Evolutionary conservation across 2,888 invertebrate species (phyloP).

Genomic region (Spicauda simplicius): DNA sequence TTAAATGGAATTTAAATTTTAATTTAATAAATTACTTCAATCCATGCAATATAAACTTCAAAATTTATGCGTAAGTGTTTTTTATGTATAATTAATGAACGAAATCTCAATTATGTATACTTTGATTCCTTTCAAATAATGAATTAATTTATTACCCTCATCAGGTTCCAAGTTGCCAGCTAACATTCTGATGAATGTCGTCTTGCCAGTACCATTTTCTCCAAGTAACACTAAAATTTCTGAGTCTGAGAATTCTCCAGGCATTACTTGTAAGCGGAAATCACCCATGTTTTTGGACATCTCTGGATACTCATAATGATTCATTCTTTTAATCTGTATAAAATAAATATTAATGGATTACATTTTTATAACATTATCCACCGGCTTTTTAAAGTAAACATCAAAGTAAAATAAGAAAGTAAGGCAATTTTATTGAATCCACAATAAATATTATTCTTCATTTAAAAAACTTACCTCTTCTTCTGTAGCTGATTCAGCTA

Average conservation of each 20-base stretch:
- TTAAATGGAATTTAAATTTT: too few relatives aligned
- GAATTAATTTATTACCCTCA: constrained; percentile 74
- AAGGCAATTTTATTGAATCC: too few relatives aligned
- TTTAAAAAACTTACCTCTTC: constrained; percentile 88
- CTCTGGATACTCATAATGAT: constrained; percentile 97
- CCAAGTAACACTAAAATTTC: constrained; percentile 98
- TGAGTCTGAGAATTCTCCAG: constrained; percentile 99
- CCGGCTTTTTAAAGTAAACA: too few relatives aligned
- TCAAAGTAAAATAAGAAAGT: too few relatives aligned
- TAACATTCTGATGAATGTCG: constrained; percentile 99
- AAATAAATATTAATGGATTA: constrained; percentile 23
- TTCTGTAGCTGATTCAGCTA: constrained; percentile 98
- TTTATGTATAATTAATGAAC: too few relatives aligned
- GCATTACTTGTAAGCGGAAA: constrained; percentile 91
- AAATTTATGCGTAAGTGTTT: too few relatives aligned
- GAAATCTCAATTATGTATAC: too few relatives aligned
- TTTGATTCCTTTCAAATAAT: too few relatives aligned
- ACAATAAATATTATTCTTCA: background rate
- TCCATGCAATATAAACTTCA: too few relatives aligned
- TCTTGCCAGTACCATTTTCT: constrained; percentile 99
- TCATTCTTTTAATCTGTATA: constrained; percentile 93
- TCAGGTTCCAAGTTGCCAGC: constrained; percentile 98
- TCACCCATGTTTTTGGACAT: constrained; percentile 94
- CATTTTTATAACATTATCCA: background rate
- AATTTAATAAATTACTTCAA: too few relatives aligned